Evolutionary conservation across 2,797 vertebrate genomes (phyloP), one percentile per base, ranked within the genome.

Genomic region (Sphaeramia orbicularis): DNA sequence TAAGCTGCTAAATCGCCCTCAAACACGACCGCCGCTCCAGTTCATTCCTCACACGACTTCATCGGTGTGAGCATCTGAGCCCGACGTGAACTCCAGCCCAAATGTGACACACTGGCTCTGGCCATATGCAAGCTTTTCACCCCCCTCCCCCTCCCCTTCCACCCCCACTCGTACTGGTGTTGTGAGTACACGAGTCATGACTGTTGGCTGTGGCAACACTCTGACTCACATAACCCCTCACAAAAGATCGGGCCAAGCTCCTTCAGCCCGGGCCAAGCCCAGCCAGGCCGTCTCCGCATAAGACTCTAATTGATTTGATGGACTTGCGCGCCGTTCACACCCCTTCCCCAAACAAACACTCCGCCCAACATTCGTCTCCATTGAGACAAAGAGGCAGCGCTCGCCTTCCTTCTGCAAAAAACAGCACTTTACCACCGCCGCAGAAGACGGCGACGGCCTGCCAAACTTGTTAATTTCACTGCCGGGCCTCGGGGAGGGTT

Each of bases 291-390:
- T 74, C 74, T 84, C 84, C 7, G 60, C 71, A 10, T 51, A 64
- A 73, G 57, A 75, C 76, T 76, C 74, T 87, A 89, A 88, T 89
- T 91, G 87, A 90, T 88, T 88, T 87, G 86, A 91, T 82, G 86
- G 83, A 85, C 83, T 85, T 37, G 62, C 65, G 55, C 51, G 40
- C 54, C 24, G 58, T 87, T 89, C 86, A 84, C 88, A 88, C 83
- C 80, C 81, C 54, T 56, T 81, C 66, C 56, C 81, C 81, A 86
- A 88, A 89, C 85, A 91, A 89, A 90, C 83, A 78, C 63, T 43
- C 71, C 35, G 42, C 78, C 75, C 73, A 75, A 71, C 57, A 81
- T 71, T 53, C 13, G 69, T 69, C 71, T 81, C 79, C 70, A 7
- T 61, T 43, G 74, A 86, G 80, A 86, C 82, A 68, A 76, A 76